A percentile compares a stretch with the other conserved stretches of the same genome.
Evolutionary conservation across 2,888 invertebrate species (phyloP).

Genomic region (Dyspetes luteomarginatus): DNA sequence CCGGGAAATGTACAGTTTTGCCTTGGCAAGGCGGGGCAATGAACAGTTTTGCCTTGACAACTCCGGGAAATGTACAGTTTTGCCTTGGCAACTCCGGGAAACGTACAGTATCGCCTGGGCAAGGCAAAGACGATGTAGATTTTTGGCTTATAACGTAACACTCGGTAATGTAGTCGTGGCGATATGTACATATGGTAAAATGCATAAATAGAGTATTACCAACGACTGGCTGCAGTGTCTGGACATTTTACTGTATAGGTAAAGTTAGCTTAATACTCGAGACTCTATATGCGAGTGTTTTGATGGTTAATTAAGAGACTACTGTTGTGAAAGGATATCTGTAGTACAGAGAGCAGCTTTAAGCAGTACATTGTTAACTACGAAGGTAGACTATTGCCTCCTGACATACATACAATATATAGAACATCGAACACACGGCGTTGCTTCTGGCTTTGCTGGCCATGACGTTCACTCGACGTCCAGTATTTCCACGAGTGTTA

Average conservation of each 20-base stretch:
- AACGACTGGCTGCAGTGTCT: conserved; percentile 12
- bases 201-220: background rate
- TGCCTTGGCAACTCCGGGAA: too few relatives aligned
- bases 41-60: too few relatives aligned
- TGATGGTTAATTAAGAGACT: conserved; percentile 71
- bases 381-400: background rate
- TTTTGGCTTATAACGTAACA: too few relatives aligned
- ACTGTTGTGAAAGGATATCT: conserved; percentile 34
- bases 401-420: background rate
- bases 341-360: conserved; percentile 36
- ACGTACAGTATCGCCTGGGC: too few relatives aligned
- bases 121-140: too few relatives aligned
- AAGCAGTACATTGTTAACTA: conserved; percentile 52
- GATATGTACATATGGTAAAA: too few relatives aligned
- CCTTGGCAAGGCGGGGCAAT: too few relatives aligned
- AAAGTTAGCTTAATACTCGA: conserved; percentile 43
- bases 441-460: conserved; percentile 43
- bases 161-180: too few relatives aligned
- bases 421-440: conserved; percentile 19
- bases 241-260: conserved; percentile 32
- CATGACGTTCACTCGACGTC: conserved; percentile 11
- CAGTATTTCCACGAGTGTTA: conserved; percentile 30
- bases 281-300: conserved; percentile 66
- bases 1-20: too few relatives aligned
- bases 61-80: too few relatives aligned